Percentiles rank a stretch among this genome's conserved stretches.
Conservation (phyloP, 2,113 vertebrate genomes). For the Nothocercus nigrocapillus region DNA sequence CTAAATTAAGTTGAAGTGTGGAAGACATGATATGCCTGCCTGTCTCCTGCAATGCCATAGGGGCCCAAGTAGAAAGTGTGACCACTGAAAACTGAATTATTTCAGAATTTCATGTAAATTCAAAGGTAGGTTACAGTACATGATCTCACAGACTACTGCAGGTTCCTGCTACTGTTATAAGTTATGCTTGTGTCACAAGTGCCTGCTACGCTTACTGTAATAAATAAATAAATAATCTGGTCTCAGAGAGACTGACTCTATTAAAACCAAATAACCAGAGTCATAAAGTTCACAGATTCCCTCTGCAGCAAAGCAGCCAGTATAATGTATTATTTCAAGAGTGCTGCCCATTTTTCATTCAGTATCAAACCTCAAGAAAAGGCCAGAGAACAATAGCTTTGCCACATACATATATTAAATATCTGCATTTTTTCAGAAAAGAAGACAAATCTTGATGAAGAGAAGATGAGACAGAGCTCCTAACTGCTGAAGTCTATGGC, state of each 20-base stretch:
- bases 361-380: neutral
- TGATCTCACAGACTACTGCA: neutral
- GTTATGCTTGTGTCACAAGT: constrained; percentile 42
- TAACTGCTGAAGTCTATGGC: neutral
- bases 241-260: neutral
- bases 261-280: constrained; percentile 40
- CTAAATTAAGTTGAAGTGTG: neutral
- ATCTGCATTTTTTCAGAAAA: neutral
- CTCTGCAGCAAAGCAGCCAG: constrained; percentile 46
- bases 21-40: neutral
- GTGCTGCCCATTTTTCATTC: constrained; percentile 23
- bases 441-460: neutral
- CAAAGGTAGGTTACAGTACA: constrained; percentile 22
- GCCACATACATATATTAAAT: neutral
- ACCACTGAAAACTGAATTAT: neutral
- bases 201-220: constrained; percentile 43
- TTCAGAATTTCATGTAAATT: neutral
- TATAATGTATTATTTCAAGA: neutral
- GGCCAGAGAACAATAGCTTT: neutral
- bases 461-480: neutral
- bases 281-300: constrained; percentile 52
- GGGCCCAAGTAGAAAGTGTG: neutral
- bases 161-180: constrained; percentile 41
- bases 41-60: neutral
- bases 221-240: neutral